Base-by-base conservation (phyloP, 2,888 invertebrate species). In the Lasioglossum leucozonium region DNA sequence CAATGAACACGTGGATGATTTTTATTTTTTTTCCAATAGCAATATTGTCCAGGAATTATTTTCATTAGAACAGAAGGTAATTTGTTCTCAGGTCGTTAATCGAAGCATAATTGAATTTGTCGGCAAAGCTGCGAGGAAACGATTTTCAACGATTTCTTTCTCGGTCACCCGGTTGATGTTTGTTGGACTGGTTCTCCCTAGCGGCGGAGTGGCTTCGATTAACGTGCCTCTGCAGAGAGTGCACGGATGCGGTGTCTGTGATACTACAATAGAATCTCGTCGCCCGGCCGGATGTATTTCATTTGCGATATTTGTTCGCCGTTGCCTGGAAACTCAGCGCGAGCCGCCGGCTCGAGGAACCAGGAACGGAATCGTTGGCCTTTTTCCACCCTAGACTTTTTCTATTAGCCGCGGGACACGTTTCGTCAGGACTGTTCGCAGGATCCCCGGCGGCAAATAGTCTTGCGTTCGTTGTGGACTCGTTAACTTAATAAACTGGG, bases 191-290 rank as follows among this genome's bases (percentile, higher is more conserved):
- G 65, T 11, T 42, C 79, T 78, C 72, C 69, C 78, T 37, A 8
- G 67, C 58, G 80, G 77, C 47, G 67, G 55, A 78, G 82, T 74
- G 77, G 69, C 79, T 72, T 75, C 85, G 79, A 87, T 84, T 75
- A 81, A 83, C 80, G 67, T 34, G 74, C 44, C 75, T 58, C 71
- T 65, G 76, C 78, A 79, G 76, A 72, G 69, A 55, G 62, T 67
- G 77, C 58, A 51, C 34, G 71, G 71, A 47, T 67, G 44, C 77
- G 69, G 82, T 84, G 77, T 65, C 71, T 42, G 42, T 71, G 74
- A 74, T 22, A 6, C 58, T 51, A 77, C 77, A 71, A 77, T 78
- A 62, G 34, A 84, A 82, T 82, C 84, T 77, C 76, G 82, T 78
- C 81, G 51, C 55, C 74, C 40, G 47, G n/a, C 74, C 40, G 47